Conservation (phyloP, 2,888 invertebrate species). For the Neoascia interrupta region DNA sequence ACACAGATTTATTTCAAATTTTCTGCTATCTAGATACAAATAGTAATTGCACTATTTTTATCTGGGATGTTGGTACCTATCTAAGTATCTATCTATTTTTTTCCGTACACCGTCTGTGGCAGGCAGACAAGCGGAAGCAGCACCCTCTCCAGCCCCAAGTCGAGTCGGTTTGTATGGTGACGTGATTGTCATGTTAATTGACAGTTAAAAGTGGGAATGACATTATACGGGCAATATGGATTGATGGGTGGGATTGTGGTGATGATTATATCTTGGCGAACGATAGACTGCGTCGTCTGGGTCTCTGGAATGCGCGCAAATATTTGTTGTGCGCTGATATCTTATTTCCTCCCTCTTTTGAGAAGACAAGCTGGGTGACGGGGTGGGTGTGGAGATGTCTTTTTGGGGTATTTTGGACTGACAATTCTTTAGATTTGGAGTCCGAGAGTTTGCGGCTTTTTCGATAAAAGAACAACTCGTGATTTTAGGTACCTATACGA, state of each 20-base stretch:
- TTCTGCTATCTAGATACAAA: conserved; percentile 20
- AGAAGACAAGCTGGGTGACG: too few relatives aligned
- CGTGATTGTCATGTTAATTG: conserved; percentile 52
- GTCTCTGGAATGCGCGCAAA: conserved; percentile 24
- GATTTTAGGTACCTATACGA: too few relatives aligned
- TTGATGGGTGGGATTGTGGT: too few relatives aligned
- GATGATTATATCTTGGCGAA: conserved; percentile 10
- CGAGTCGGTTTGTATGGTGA: conserved; percentile 9
- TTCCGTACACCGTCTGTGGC: too few relatives aligned
- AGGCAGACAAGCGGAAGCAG: too few relatives aligned
- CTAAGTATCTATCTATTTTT: too few relatives aligned
- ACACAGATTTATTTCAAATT: not conserved
- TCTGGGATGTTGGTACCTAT: conserved; percentile 3
- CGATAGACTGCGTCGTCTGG: conserved; percentile 4
- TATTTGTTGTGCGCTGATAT: conserved; percentile 13
- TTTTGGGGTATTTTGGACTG: too few relatives aligned
- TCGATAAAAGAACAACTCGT: too few relatives aligned
- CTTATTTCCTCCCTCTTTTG: too few relatives aligned
- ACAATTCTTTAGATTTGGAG: too few relatives aligned
- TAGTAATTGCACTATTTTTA: conserved; percentile 26
- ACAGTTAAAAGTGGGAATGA: conserved; percentile 23
- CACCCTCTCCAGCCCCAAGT: not conserved
- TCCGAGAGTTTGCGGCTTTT: too few relatives aligned
- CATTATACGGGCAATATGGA: not conserved
- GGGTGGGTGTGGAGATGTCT: too few relatives aligned